Conservation (phyloP, 2,888 invertebrate species). For the Silvanus unidentatus region DNA sequence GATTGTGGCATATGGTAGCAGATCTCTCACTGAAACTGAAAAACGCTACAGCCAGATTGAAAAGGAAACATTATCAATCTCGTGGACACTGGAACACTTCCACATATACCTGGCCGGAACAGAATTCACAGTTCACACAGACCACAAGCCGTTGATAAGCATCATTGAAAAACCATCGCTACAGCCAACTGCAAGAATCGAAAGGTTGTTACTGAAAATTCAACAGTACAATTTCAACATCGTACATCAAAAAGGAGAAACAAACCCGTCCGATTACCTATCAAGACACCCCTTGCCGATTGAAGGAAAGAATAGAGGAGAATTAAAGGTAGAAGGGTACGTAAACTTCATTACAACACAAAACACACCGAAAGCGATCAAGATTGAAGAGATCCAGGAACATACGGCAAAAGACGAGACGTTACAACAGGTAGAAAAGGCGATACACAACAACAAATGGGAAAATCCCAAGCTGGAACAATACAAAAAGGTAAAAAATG, state of each 20-base stretch:
- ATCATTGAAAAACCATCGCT: slow-evolving; percentile 7
- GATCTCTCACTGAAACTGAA: slow-evolving; percentile 6
- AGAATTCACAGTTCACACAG: slow-evolving; percentile 7
- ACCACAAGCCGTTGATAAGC: slow-evolving; percentile 6
- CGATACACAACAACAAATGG: slow-evolving; percentile 2
- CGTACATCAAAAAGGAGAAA: slow-evolving; percentile 3
- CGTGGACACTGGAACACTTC: slow-evolving; percentile 11
- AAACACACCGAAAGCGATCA: slow-evolving; percentile 3
- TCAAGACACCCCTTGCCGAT: not conserved
- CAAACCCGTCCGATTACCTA: slow-evolving; percentile 6
- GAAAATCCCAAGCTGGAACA: slow-evolving; percentile 2
- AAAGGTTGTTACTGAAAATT: slow-evolving; percentile 6
- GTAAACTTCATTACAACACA: slow-evolving; percentile 3
- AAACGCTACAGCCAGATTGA: slow-evolving; percentile 8
- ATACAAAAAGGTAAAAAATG: slow-evolving; percentile 4
- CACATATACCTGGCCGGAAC: slow-evolving; percentile 8
- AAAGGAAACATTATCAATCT: slow-evolving; percentile 8
- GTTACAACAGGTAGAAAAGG: not conserved
- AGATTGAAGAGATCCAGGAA: slow-evolving; percentile 1
- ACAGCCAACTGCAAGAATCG: slow-evolving; percentile 8
- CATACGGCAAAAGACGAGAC: slow-evolving; percentile 1
- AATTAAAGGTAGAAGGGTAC: not conserved
- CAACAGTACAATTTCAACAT: slow-evolving; percentile 10
- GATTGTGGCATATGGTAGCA: slow-evolving; percentile 8
- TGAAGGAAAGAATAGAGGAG: not conserved